phyloP scores from a whole-genome alignment of 2,113 vertebrate genomes.

The Smithornis capensis region DNA sequence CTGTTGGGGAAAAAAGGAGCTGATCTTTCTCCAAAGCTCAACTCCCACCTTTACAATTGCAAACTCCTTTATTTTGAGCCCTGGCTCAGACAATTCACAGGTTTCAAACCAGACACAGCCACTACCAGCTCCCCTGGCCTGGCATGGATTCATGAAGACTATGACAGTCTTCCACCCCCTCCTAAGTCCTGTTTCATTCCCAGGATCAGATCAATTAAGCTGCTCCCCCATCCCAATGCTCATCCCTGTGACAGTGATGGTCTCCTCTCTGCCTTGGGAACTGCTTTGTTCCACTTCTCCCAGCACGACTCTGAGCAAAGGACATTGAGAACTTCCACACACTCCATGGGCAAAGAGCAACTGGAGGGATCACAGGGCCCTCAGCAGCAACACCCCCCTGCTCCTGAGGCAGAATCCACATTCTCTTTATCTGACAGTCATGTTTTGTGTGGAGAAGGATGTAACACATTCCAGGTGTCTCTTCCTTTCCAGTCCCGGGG shows the following conservation, averaged over 20 bases:
- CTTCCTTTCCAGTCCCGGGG: neutral
- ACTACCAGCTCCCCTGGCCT: neutral
- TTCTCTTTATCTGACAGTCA: neutral
- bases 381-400: neutral
- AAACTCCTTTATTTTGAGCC: neutral
- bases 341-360: neutral
- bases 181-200: neutral
- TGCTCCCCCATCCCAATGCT: accelerated
- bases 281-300: neutral
- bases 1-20: neutral
- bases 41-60: neutral
- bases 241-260: neutral
- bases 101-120: neutral
- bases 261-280: neutral
- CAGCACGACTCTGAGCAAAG: neutral
- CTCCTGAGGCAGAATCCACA: neutral
- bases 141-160: neutral
- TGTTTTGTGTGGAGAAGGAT: neutral
- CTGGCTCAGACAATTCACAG: neutral
- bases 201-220: neutral
- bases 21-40: neutral
- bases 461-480: neutral
- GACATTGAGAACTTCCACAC: neutral
- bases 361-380: neutral
- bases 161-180: neutral